These are phyloP conservation scores for Strix uralensis DNA, from an alignment of 2,113 vertebrate species.

Conservation along the genomic window DNA sequence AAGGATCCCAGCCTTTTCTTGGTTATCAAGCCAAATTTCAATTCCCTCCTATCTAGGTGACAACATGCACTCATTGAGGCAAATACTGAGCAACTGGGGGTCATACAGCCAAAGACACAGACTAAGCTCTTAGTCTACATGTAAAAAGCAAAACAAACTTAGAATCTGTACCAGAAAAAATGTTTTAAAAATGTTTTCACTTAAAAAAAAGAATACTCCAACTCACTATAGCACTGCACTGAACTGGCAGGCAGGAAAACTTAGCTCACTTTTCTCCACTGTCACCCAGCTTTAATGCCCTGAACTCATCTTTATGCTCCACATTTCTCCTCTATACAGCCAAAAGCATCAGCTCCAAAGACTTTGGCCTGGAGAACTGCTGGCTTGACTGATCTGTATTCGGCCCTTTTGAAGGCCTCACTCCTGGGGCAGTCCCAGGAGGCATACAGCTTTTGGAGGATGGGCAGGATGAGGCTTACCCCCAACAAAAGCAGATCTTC, in stretches of 20 bases:
- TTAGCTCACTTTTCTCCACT: not conserved
- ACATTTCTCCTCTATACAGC: not conserved
- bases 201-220: not conserved
- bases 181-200: not conserved
- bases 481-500: not conserved
- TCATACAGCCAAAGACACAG: not conserved
- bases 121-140: not conserved
- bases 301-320: not conserved
- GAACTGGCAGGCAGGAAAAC: not conserved
- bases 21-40: not conserved
- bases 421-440: not conserved
- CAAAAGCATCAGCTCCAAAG: not conserved
- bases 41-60: not conserved
- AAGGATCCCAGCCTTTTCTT: not conserved
- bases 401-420: not conserved
- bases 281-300: not conserved
- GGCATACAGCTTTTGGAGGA: not conserved
- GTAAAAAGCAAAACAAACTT: not conserved
- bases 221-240: not conserved
- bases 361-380: not conserved
- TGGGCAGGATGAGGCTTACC: not conserved
- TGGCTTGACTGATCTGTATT: not conserved
- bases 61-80: not conserved
- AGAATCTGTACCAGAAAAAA: not conserved
- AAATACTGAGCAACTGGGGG: not conserved